Conservation (phyloP, 2,888 invertebrate genomes). For the Drosophila parthenogenetica region DNA sequence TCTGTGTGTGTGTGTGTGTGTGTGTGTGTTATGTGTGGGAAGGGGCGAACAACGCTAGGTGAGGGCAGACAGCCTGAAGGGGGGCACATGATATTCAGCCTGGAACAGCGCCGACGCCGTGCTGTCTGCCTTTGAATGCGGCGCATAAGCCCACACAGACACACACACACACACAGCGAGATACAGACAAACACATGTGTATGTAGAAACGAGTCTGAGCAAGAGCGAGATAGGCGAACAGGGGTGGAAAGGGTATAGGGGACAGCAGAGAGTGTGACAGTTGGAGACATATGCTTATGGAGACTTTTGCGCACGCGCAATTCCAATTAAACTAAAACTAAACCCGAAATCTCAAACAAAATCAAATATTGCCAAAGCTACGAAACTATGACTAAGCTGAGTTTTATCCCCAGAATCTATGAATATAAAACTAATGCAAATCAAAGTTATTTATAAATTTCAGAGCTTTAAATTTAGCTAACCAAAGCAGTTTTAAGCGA, state of each 20-base stretch:
- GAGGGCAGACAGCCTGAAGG: background rate
- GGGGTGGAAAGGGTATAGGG: background rate
- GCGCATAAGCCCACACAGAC: slow-evolving; percentile 68
- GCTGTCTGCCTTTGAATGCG: slow-evolving; percentile 77
- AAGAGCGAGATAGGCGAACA: background rate
- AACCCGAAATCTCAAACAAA: slow-evolving; percentile 5
- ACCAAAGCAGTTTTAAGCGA: no score
- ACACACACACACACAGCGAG: slow-evolving; percentile 29
- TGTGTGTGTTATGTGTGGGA: slow-evolving; percentile 6
- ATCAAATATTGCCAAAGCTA: slow-evolving; percentile 3
- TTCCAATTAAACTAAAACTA: slow-evolving; percentile 33
- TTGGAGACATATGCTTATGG: slow-evolving; percentile 35
- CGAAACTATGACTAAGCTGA: background rate
- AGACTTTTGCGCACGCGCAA: slow-evolving; percentile 55
- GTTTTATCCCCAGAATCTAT: background rate
- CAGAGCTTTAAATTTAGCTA: no score
- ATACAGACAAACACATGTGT: slow-evolving; percentile 14
- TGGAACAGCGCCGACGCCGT: slow-evolving; percentile 60
- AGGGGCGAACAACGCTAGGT: slow-evolving; percentile 5
- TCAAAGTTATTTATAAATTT: no score
- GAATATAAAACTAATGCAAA: no score
- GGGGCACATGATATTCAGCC: slow-evolving; percentile 6
- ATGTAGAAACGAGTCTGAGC: slow-evolving; percentile 14
- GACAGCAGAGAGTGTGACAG: slow-evolving; percentile 19
- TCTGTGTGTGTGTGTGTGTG: slow-evolving; percentile 7